phyloP scores from a whole-genome alignment of 2,888 invertebrate genomes.

The Sarcophaga caerulescens region DNA sequence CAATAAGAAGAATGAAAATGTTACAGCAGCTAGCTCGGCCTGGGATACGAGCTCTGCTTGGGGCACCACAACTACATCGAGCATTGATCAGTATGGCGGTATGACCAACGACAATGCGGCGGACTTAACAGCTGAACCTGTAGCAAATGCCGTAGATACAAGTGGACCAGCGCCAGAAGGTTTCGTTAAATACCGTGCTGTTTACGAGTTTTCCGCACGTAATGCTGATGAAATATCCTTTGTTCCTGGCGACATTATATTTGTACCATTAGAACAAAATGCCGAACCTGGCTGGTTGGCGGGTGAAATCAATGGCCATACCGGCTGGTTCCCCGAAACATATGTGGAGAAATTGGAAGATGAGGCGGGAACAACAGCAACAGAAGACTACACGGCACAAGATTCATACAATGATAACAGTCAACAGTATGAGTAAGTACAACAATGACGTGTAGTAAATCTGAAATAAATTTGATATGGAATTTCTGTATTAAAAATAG shows the following conservation, averaged over 20 bases:
- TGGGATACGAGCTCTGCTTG: slow-evolving; percentile 82
- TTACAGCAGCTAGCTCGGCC: slow-evolving; percentile 80
- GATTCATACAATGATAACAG: slow-evolving; percentile 78
- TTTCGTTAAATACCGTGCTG: slow-evolving; percentile 89
- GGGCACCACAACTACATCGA: slow-evolving; percentile 70
- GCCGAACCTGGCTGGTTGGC: slow-evolving; percentile 99
- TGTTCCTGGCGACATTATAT: slow-evolving; percentile 95
- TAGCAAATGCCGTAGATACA: slow-evolving; percentile 72
- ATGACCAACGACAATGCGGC: slow-evolving; percentile 76
- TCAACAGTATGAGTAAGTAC: slow-evolving; percentile 82
- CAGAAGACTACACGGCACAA: slow-evolving; percentile 69
- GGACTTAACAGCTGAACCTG: slow-evolving; percentile 66
- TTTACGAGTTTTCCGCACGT: slow-evolving; percentile 96
- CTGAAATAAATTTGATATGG: not conserved
- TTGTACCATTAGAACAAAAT: slow-evolving; percentile 88
- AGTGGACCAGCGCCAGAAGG: slow-evolving; percentile 81
- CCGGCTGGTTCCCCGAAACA: slow-evolving; percentile 98
- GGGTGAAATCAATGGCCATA: slow-evolving; percentile 93
- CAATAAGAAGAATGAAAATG: slow-evolving; percentile 81
- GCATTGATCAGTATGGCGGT: slow-evolving; percentile 73
- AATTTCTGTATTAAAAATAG: slow-evolving; percentile 20
- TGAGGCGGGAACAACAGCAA: slow-evolving; percentile 60
- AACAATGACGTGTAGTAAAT: not conserved
- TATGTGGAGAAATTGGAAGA: slow-evolving; percentile 91
- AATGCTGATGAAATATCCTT: slow-evolving; percentile 96